These are phyloP conservation scores for Cariama cristata DNA, from an alignment of 2,113 vertebrate species.

Conservation along the genomic window DNA sequence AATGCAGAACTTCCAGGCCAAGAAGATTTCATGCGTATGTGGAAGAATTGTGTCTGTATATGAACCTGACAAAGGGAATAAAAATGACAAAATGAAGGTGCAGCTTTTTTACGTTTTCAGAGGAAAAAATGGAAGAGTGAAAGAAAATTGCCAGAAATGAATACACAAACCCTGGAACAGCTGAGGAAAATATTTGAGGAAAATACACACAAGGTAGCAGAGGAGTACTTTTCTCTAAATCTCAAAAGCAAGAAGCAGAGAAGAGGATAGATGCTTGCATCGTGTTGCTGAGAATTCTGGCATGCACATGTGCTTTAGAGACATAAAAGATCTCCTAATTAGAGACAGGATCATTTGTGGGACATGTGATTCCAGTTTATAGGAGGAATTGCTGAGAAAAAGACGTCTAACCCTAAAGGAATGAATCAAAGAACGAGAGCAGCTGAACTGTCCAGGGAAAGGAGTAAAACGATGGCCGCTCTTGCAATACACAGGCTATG, in stretches of 20 bases:
- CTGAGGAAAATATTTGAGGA: not conserved
- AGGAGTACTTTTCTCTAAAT: not conserved
- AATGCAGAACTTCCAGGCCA: not conserved
- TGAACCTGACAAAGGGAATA: not conserved
- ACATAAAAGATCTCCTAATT: constrained; percentile 65
- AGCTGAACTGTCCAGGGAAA: not conserved
- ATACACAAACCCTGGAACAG: not conserved
- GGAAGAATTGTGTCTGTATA: not conserved
- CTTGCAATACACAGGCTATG: not conserved
- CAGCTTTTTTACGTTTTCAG: not conserved
- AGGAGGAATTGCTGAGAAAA: constrained; percentile 44
- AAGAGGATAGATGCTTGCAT: constrained; percentile 1
- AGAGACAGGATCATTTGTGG: constrained; percentile 58
- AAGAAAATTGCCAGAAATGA: not conserved
- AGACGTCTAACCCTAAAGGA: constrained; percentile 21
- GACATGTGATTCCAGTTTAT: constrained; percentile 63
- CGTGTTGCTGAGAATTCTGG: constrained; percentile 31
- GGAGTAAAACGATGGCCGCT: accelerated
- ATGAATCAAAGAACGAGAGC: constrained; percentile 32
- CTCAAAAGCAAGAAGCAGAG: not conserved
- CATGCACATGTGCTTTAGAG: constrained; percentile 45
- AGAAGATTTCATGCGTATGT: not conserved
- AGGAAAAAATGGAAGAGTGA: not conserved
- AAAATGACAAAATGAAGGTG: not conserved
- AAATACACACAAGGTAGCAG: not conserved